Evolutionary conservation across 2,888 invertebrate genomes (phyloP), one percentile per base, ranked within the genome.

Genomic region (Volucella inflata): DNA sequence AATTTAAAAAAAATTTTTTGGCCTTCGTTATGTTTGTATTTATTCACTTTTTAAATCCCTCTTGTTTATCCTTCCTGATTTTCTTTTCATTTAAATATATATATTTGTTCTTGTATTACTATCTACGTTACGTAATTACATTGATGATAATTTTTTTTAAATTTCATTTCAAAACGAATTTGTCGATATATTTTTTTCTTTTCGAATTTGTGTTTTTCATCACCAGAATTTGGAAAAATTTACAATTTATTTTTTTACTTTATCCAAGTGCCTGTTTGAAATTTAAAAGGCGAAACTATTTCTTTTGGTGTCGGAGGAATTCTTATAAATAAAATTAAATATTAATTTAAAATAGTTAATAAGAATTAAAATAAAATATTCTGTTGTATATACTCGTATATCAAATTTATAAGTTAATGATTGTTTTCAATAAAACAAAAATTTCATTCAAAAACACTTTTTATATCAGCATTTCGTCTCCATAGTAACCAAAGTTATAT

Each of bases 211-310:
- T 51, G 50, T 53, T 57, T 57, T 16, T 21, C 14, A 62, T 44
- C 17, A 44, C 14, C 67, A 60, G 55, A 30, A 6, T 30, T 30
- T 79, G 48, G 64, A 75, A 80, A n/a, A 76, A 76, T 71, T 44
- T 79, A 79, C 79, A 85, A 71, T 46, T 71, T 59, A 67, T 38
- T 42, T 68, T 74, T 74, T 46, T 51, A 11, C 40, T 65, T 71
- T 67, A 53, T 71, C 67, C 4, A 71, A 71, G 65, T 84, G 68
- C 57, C 70, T 14, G 60, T 72, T 55, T 42, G 65, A 10, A 21
- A 50, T 68, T 83, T 50, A 70, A 38, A 11, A 68, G 36, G 55
- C 21, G 40, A 62, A 51, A 55, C 55, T 17, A 40, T 57, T 11
- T 64, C 0, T 55, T 10, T 50, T 65, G 21, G 2, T 59, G 1